Base-by-base conservation (phyloP, 2,113 vertebrate species). In the Balaeniceps rex region DNA sequence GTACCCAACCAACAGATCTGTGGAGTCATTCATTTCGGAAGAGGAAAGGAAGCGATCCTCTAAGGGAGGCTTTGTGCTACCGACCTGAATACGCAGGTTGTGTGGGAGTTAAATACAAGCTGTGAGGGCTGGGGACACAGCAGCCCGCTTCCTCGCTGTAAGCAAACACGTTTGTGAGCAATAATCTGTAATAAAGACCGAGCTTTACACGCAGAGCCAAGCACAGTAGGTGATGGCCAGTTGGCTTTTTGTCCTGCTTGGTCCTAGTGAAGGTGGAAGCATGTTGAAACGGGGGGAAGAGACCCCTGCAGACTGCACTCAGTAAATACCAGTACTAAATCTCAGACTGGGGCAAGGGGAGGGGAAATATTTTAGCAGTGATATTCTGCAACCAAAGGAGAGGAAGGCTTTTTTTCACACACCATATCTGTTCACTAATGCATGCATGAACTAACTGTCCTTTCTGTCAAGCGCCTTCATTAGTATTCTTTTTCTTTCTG, bases 371-470 rank as follows among this genome's bases (percentile, higher is more conserved):
- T 95, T 95, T 91, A 91, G 66, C 78, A 93, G 92, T 21, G 42
- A 95, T 95, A 72, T 76, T 97, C 74, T 95, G 70, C 71, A 93
- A 80, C 75, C 79, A 94, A 93, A 71, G 61, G 77, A 91, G 60
- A 94, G 79, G 92, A 90, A 78, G 55, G 79, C 18, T 21, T 78
- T 88, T 95, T 96, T 96, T 95, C 94, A 89, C 91, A 95, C 93
- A 76, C 83, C 84, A 63, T 94, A 94, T 90, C 91, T 80, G 91
- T 89, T 97, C 97, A 94, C 94, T 97, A 93, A 96, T 95, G 84
- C 94, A 91, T 96, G 95, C 94, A 83, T 95, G 95, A 97, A 95
- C 91, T 95, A 94, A 94, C 94, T 90, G 93, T 97, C 95, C 95
- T 95, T 97, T 95, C 94, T 91, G 89, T 96, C 97, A 94, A 95